A percentile compares a stretch with the other conserved stretches of the same genome.
Evolutionary conservation across 2,113 vertebrate genomes (phyloP).

Genomic region (Pelodiscus sinensis): DNA sequence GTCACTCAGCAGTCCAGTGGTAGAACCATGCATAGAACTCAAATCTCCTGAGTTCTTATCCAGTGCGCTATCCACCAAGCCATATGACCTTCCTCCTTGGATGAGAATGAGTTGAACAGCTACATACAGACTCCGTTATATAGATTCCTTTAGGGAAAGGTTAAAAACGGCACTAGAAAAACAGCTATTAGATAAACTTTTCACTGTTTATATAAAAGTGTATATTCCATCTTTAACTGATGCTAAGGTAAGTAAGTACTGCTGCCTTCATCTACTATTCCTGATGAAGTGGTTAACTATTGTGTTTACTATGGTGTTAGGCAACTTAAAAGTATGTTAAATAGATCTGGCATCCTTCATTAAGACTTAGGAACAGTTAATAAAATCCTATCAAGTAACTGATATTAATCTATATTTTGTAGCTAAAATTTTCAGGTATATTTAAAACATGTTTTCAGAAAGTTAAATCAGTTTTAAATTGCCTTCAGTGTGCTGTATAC

Average conservation of each 20-base stretch:
- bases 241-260: background rate
- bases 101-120: background rate
- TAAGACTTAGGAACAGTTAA: background rate
- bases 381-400: background rate
- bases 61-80: background rate
- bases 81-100: background rate
- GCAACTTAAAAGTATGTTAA: background rate
- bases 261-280: background rate
- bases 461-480: background rate
- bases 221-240: background rate
- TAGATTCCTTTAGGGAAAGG: background rate
- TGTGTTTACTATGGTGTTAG: background rate
- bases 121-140: fast-evolving
- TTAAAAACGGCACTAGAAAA: background rate
- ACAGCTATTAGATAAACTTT: background rate
- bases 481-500: conserved; percentile 12
- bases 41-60: background rate
- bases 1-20: background rate
- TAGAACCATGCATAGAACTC: conserved; percentile 11
- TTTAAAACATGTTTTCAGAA: background rate
- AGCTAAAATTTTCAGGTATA: background rate
- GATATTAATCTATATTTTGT: background rate
- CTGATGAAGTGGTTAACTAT: background rate
- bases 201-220: fast-evolving
- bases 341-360: background rate